A percentile compares a stretch with the other conserved stretches of the same genome.
These are phyloP conservation scores for Ridgeia piscesae DNA, from an alignment of 1,140 invertebrate species.

Conservation along the genomic window DNA sequence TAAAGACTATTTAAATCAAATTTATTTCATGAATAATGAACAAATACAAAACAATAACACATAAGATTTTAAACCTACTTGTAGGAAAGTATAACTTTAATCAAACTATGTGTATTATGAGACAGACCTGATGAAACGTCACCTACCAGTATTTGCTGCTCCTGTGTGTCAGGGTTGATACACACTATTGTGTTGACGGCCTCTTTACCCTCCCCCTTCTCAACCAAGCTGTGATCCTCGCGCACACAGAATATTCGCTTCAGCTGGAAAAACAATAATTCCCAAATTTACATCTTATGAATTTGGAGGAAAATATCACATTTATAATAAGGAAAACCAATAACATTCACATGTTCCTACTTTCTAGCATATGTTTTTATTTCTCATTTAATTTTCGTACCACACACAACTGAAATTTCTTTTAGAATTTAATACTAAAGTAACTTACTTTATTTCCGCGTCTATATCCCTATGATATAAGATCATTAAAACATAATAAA, in stretches of 20 bases:
- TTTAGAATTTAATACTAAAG: too few species aligned
- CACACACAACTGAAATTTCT: too few species aligned
- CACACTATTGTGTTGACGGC: conserved; percentile 43
- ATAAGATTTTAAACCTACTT: not conserved
- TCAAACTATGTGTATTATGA: not conserved
- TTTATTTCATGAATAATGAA: not conserved
- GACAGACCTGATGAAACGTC: conserved; percentile 9
- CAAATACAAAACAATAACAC: not conserved
- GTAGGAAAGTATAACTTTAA: not conserved
- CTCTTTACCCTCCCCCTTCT: conserved; percentile 40
- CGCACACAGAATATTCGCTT: conserved; percentile 42
- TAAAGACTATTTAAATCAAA: too few species aligned
- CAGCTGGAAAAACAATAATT: conserved; percentile 34
- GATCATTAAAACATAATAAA: too few species aligned
- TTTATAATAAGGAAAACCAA: not conserved
- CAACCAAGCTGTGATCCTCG: conserved; percentile 47
- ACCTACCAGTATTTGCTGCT: conserved; percentile 34
- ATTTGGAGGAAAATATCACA: not conserved
- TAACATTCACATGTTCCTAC: not conserved
- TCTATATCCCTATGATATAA: too few species aligned
- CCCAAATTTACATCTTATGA: not conserved
- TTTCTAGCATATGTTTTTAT: too few species aligned
- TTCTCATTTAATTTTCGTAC: too few species aligned
- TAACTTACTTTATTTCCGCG: too few species aligned
- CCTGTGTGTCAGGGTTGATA: conserved; percentile 39